phyloP scores from a whole-genome alignment of 2,888 invertebrate genomes.

The Muscina levida region DNA sequence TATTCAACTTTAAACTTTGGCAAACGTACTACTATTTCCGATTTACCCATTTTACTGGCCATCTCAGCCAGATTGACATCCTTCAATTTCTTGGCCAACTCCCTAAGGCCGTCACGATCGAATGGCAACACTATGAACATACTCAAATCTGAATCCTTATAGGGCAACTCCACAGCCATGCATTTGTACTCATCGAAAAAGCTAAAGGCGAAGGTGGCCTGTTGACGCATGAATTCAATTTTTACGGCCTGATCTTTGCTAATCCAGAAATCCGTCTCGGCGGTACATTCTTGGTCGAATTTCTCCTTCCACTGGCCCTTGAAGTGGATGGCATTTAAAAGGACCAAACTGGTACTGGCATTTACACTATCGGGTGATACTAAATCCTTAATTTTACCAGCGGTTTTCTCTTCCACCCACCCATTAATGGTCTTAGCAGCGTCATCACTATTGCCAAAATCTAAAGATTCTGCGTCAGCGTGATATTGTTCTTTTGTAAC shows the following conservation, averaged over 20 bases:
- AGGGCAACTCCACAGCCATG: conserved; percentile 87
- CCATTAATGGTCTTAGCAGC: conserved; percentile 85
- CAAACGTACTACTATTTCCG: conserved; percentile 81
- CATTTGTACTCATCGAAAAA: conserved; percentile 81
- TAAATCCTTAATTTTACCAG: conserved; percentile 90
- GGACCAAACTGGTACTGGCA: conserved; percentile 84
- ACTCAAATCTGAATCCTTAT: conserved; percentile 85
- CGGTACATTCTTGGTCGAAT: conserved; percentile 84
- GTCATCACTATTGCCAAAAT: conserved; percentile 82
- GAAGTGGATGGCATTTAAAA: conserved; percentile 94
- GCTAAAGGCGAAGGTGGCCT: conserved; percentile 81
- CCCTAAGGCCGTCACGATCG: conserved; percentile 84
- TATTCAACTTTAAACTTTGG: conserved; percentile 93
- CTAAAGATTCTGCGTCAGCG: conserved; percentile 84
- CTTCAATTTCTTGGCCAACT: conserved; percentile 84
- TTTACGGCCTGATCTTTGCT: conserved; percentile 81
- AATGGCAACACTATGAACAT: conserved; percentile 90
- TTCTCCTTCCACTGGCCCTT: conserved; percentile 89
- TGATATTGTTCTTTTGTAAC: conserved; percentile 84
- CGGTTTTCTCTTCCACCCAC: conserved; percentile 91
- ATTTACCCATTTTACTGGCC: conserved; percentile 70
- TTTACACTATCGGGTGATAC: conserved; percentile 83
- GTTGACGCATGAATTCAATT: conserved; percentile 87
- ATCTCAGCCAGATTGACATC: conserved; percentile 82
- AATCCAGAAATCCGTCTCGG: conserved; percentile 84